Evolutionary conservation across 92 coral and sea anemone species (phyloP).

Genomic region (Phenganax subtilis): DNA sequence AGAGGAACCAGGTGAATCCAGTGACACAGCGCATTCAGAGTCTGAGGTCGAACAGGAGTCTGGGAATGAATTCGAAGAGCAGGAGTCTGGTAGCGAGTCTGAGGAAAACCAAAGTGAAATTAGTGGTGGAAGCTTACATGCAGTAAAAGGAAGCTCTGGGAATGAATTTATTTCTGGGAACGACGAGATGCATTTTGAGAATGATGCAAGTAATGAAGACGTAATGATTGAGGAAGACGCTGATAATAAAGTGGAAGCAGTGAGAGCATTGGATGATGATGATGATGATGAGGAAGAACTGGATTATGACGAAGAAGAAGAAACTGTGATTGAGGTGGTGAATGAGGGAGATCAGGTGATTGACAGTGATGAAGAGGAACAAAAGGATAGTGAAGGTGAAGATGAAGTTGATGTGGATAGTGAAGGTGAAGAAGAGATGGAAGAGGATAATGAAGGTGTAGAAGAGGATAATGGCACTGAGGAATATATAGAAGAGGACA

Average conservation of each 20-base stretch:
- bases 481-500: background rate
- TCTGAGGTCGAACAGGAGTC: slow-evolving; percentile 23
- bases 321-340: background rate
- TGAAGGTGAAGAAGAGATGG: background rate
- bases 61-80: slow-evolving; percentile 4
- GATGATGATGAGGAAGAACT: slow-evolving; percentile 11
- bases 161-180: background rate
- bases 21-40: background rate
- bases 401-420: background rate
- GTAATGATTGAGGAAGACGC: slow-evolving; percentile 2
- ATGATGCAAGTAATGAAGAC: slow-evolving; percentile 7
- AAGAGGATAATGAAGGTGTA: background rate
- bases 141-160: slow-evolving; percentile 12
- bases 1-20: background rate
- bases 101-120: slow-evolving; percentile 19
- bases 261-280: background rate
- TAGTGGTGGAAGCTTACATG: slow-evolving; percentile 16
- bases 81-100: background rate
- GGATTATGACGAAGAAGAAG: slow-evolving; percentile 5
- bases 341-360: slow-evolving; percentile 3
- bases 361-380: slow-evolving; percentile 10
- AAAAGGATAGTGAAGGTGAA: background rate
- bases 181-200: background rate
- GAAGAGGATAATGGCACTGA: background rate
- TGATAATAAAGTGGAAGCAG: background rate